Conservation (phyloP, 2,113 vertebrate species). For the Tachuris rubrigastra region DNA sequence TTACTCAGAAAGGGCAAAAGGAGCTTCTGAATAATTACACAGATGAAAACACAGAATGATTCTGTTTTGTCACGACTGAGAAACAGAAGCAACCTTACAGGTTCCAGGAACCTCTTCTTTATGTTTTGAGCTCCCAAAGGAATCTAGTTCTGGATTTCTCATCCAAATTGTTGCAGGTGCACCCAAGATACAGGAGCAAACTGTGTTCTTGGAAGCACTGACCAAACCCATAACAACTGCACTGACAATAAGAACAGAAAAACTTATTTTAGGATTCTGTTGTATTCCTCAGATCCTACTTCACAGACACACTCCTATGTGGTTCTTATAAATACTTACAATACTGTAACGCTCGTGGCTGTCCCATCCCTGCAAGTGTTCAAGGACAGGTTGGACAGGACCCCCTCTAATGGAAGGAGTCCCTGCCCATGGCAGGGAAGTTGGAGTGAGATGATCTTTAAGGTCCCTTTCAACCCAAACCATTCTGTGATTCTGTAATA, state of each 20-base stretch:
- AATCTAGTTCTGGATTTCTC: neutral
- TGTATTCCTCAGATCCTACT: neutral
- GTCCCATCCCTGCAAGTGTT: neutral
- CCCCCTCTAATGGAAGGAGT: neutral
- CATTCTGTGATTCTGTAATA: neutral
- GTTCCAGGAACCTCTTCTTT: neutral
- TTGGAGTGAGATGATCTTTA: neutral
- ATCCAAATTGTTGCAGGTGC: neutral
- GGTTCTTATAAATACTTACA: accelerated
- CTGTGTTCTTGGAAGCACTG: neutral
- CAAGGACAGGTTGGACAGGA: neutral
- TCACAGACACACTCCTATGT: neutral
- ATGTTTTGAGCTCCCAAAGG: neutral
- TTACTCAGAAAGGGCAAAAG: neutral
- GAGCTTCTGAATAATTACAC: neutral
- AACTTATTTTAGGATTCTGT: neutral
- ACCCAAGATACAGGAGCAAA: neutral
- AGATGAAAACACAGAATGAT: neutral
- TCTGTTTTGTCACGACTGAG: neutral
- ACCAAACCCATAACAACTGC: neutral
- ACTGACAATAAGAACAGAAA: neutral
- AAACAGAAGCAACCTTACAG: neutral
- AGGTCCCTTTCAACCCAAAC: neutral
- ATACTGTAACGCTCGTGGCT: neutral
- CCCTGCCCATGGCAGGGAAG: neutral